Evolutionary conservation across 2,113 vertebrate species (phyloP), one percentile per base, ranked within the genome.

Genomic region (Misgurnus mizolepis): DNA sequence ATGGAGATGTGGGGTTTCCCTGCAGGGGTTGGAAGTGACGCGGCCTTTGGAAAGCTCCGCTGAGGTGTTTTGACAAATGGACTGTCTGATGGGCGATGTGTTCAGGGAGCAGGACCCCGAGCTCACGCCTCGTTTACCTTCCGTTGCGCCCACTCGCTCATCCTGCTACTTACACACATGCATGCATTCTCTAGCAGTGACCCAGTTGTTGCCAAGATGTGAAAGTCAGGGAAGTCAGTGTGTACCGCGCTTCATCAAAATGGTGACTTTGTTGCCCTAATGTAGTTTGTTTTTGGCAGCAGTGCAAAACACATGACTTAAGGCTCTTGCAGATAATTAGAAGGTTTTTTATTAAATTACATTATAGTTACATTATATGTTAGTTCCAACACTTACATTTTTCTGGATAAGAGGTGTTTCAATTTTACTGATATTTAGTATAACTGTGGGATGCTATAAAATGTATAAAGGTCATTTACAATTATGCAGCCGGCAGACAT

Each of bases 121-220:
- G 86, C 90, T 92, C 89, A 91, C 75, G 89, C 89, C 89, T 92
- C 91, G 89, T 93, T 92, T 92, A 93, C 90, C 90, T 90, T 90
- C 88, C 81, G 87, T 90, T 85, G 85, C 87, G 86, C 89, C 92
- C 87, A 80, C 88, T 92, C 87, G 85, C 88, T 91, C 90, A 90
- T 91, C 88, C 89, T 83, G 79, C 85, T 80, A 72, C 74, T 86
- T 81, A 80, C 64, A 62, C 71, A 65, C 70, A 76, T 61, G 40
- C 67, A 72, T 78, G 64, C 77, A 73, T 55, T 60, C 84, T 70
- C 47, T 64, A 67, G 39, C 40, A 76, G 49, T 22, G 22, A 79
- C 40, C 72, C 78, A 70, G 58, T 53, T 76, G 60, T 56, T 60
- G 61, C 45, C 77, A 69, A 45, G 47, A 76, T 72, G 61, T 76